A percentile compares a stretch with the other conserved stretches of the same genome.
phyloP scores from a whole-genome alignment of 92 coral and sea anemone species.

The Siderastrea radians region DNA sequence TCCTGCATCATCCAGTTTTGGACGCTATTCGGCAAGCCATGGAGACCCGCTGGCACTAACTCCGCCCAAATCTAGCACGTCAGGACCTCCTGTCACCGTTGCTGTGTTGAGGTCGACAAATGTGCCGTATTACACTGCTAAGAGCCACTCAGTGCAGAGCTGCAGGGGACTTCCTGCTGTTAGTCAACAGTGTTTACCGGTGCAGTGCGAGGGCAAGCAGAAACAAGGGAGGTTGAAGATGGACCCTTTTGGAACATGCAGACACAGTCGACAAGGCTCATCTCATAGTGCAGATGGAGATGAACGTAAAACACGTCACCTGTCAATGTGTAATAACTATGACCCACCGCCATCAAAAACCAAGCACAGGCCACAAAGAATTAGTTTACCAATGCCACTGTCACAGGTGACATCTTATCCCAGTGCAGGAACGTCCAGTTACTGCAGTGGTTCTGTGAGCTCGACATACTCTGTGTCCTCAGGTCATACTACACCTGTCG shows the following conservation, averaged over 20 bases:
- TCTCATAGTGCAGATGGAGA: conserved; percentile 81
- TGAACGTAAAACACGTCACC: conserved; percentile 33
- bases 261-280: conserved; percentile 81
- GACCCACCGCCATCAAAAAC: conserved; percentile 32
- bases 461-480: conserved; percentile 91
- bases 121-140: conserved; percentile 90
- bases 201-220: conserved; percentile 60
- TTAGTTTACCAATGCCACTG: conserved; percentile 71
- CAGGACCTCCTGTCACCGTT: conserved; percentile 85
- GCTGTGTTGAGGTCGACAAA: conserved; percentile 81
- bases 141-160: conserved; percentile 81
- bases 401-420: conserved; percentile 74
- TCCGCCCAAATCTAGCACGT: conserved; percentile 62
- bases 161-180: conserved; percentile 67
- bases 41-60: conserved; percentile 77
- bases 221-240: conserved; percentile 9
- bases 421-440: conserved; percentile 71
- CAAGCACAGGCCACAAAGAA: conserved; percentile 59
- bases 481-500: conserved; percentile 93
- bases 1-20: conserved; percentile 33
- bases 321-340: conserved; percentile 39
- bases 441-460: conserved; percentile 75
- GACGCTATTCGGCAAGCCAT: conserved; percentile 72
- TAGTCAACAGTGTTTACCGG: conserved; percentile 85
- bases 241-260: conserved; percentile 19